Evolutionary conservation across 2,113 vertebrate genomes (phyloP).

Genomic region (Galeopterus variegatus): DNA sequence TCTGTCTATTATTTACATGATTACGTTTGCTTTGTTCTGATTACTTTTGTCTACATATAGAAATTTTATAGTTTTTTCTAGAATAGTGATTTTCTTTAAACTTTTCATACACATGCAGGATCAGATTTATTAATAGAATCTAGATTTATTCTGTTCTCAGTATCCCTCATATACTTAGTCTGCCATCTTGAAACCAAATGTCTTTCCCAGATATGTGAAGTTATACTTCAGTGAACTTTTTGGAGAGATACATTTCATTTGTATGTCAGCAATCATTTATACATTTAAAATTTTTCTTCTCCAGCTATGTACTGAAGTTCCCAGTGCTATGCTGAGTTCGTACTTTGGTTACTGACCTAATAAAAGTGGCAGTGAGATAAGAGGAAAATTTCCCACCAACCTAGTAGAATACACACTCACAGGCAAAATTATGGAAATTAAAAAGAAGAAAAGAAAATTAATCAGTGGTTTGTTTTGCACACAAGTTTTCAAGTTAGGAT

Average conservation of each 20-base stretch:
- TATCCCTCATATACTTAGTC: background rate
- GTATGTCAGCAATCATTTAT: constrained; percentile 67
- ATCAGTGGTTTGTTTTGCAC: background rate
- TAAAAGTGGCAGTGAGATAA: constrained; percentile 47
- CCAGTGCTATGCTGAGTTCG: background rate
- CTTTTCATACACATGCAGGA: constrained; percentile 41
- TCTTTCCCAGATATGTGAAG: constrained; percentile 63
- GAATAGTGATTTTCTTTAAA: constrained; percentile 44
- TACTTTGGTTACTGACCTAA: background rate
- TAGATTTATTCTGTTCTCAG: constrained; percentile 53
- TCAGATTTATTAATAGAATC: constrained; percentile 32
- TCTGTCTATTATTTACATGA: constrained; percentile 21
- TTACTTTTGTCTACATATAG: background rate
- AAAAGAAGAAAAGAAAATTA: constrained; percentile 20
- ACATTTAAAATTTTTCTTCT: constrained; percentile 54
- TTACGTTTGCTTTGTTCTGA: constrained; percentile 41
- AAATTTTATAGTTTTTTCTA: constrained; percentile 50
- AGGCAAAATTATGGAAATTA: background rate
- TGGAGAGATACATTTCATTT: constrained; percentile 39
- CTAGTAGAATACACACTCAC: background rate
- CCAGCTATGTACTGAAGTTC: constrained; percentile 50
- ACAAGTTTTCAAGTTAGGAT: background rate
- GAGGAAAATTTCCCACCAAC: constrained; percentile 1
- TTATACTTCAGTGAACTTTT: constrained; percentile 66
- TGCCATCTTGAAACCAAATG: constrained; percentile 84